Base-by-base conservation (phyloP, 1,140 invertebrate species). In the Pachyrhynchus sulphureomaculatus region DNA sequence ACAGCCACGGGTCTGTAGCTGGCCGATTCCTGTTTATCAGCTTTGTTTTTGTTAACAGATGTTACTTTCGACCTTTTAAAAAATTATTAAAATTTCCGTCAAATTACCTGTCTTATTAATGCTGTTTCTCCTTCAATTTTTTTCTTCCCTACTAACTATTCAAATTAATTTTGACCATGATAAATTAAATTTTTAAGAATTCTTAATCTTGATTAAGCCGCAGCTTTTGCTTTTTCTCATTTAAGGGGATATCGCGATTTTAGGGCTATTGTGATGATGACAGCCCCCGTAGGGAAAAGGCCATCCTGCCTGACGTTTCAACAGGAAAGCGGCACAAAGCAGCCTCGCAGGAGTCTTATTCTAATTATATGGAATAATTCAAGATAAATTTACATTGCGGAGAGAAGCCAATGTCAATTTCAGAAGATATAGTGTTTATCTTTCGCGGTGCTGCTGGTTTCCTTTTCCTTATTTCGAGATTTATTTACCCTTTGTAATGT, bases 291-390 rank as follows among this genome's bases (percentile, higher is more conserved):
- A 52, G 58, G n/a, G 47, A 44, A 61, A 56, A 45, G 54, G 33
- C 37, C 57, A 59, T 49, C 36, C 36, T 44, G 36, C 26, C 13
- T 26, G 45, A 39, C 32, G 4, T 32, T n/a, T 52, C 58, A 61
- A 48, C 48, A 53, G 58, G 48, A 62, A 54, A 44, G 17, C 39
- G 36, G 36, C 44, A 26, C 36, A 42, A 34, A 34, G 33, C 42
- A 20, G 51, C 34, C 45, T 41, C 49, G 53, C 42, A 49, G 34
- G 45, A 56, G 60, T 48, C 44, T 55, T 62, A 62, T 62, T 62
- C 53, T 62, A 62, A 62, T 62, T 62, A 62, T 55, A 62, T 62
- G 60, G n/a, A 62, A 62, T 62, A 62, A 62, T 62, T 62, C 60
- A 56, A 62, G 52, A 49, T 54, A 48, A 56, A 62, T 62, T 62